phyloP scores from a whole-genome alignment of 2,888 invertebrate species.

The Ennomos erosarius region DNA sequence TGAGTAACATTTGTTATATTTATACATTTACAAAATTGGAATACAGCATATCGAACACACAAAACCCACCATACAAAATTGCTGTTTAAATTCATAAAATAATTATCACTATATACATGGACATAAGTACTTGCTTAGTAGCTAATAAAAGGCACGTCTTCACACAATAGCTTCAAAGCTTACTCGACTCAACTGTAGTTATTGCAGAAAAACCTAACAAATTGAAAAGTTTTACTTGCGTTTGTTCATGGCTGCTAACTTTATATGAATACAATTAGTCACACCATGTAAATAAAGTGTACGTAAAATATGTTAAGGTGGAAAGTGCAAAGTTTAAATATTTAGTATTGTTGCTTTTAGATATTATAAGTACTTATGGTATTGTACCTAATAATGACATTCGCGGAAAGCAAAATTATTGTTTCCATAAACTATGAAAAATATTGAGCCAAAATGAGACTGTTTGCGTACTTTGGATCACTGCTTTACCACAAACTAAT shows the following conservation, averaged over 20 bases:
- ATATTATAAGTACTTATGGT: no score
- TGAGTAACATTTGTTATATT: conserved; percentile 18
- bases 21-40: conserved; percentile 42
- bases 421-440: no score
- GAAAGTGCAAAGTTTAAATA: no score
- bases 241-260: background rate
- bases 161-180: conserved; percentile 37
- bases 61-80: conserved; percentile 15
- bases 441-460: no score
- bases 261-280: no score
- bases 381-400: no score
- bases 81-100: conserved; percentile 12
- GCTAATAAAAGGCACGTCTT: conserved; percentile 65
- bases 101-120: conserved; percentile 13
- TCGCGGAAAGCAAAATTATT: no score
- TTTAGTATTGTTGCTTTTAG: no score
- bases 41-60: conserved; percentile 38
- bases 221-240: background rate
- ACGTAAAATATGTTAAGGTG: no score
- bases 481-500: no score
- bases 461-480: no score
- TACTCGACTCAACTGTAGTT: conserved; percentile 19
- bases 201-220: conserved; percentile 2
- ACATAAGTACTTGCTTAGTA: conserved; percentile 54
- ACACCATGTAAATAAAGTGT: no score